Evolutionary conservation across 2,113 vertebrate species (phyloP), one percentile per base, ranked within the genome.

Genomic region (Gasterosteus aculeatus): DNA sequence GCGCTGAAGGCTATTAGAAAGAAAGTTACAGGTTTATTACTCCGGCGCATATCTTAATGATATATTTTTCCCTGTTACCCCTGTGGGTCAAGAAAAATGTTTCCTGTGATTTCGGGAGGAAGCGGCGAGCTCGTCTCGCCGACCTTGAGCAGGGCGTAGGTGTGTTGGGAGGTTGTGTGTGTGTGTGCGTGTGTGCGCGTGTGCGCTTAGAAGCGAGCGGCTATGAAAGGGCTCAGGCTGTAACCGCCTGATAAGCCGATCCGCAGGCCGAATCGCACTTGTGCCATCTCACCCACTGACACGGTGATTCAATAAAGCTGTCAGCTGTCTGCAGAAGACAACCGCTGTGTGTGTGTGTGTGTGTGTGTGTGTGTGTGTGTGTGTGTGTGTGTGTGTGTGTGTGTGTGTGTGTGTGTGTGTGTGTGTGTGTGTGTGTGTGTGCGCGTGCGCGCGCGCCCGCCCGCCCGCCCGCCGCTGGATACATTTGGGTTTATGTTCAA

Each of bases 241-340:
- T 72, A 62, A 72, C 70, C 78, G 72, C 56, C 61, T 79, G 89
- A 91, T 91, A 89, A 91, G 86, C 78, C 16, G 8, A 87, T 77
- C 72, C 78, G 19, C 77, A 67, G 62, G 54, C 26, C 60, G 61
- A 70, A 80, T 89, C 84, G 56, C 75, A 53, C 67, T 68, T 22
- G 73, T 78, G 84, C 78, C 74, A 80, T 89, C 89, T 75, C 77
- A 70, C 77, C 77, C 76, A 73, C 85, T 86, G 87, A 82, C 77
- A 85, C 66, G 77, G 80, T 68, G 78, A 86, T 85, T 86, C 68
- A 85, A 69, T 62, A 41, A 35, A 81, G 80, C 87, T 77, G 80
- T 81, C 78, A 77, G 5, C 77, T 54, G 67, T 77, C 69, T 74
- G 77, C 68, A 31, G 19, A 72, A 14, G 49, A n/a, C 65, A 62